phyloP scores from a whole-genome alignment of 2,888 invertebrate genomes.

The Sphinx pinastri region DNA sequence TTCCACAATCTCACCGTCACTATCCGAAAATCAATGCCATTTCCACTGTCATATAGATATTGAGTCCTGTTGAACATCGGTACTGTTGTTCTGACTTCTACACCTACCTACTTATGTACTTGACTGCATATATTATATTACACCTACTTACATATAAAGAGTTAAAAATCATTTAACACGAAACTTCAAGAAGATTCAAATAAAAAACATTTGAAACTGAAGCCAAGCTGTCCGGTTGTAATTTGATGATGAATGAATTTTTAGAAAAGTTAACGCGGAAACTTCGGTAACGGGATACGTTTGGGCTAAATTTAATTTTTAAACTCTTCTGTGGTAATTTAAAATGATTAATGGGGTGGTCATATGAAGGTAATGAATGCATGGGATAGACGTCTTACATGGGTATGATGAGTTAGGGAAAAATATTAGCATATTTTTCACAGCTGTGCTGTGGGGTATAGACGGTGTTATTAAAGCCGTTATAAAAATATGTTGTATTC shows the following conservation, averaged over 20 bases:
- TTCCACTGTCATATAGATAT: no score
- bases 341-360: conserved; percentile 15
- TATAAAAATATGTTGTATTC: no score
- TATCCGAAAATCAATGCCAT: no score
- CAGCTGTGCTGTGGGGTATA: no score
- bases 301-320: conserved; percentile 21
- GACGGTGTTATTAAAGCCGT: neutral
- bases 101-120: no score
- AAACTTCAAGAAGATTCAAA: neutral
- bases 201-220: neutral
- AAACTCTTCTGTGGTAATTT: conserved; percentile 20
- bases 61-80: no score
- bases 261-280: conserved; percentile 9
- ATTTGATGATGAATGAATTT: conserved; percentile 19
- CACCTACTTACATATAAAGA: no score
- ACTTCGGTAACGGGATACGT: conserved; percentile 4
- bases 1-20: no score
- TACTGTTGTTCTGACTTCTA: no score
- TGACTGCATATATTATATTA: no score
- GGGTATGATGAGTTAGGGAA: neutral
- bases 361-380: neutral
- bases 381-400: conserved; percentile 4
- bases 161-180: no score
- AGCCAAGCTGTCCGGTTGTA: neutral
- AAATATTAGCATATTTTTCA: neutral